Evolutionary conservation across 2,888 invertebrate genomes (phyloP).

Genomic region (Pristionchus maxplancki): DNA sequence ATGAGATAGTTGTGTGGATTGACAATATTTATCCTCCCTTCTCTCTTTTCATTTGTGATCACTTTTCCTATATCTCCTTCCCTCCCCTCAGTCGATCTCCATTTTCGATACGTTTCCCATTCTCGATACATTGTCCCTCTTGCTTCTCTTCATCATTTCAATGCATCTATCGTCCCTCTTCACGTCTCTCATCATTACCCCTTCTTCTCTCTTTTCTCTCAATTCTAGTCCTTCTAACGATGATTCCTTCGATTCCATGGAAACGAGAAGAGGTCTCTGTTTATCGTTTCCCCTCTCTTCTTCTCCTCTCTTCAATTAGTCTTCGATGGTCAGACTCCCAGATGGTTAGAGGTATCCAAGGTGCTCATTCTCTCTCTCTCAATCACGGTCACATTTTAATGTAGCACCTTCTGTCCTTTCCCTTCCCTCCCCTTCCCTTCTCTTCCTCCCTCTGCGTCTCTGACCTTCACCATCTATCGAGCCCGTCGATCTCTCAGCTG

Average conservation of each 20-base stretch:
- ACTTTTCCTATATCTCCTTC: neutral
- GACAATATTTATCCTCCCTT: neutral
- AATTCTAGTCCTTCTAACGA: neutral
- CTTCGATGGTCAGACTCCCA: neutral
- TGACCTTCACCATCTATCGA: neutral
- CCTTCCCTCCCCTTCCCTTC: neutral
- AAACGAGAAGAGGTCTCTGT: neutral
- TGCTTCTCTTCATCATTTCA: neutral
- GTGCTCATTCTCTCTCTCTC: neutral
- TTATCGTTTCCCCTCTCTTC: neutral
- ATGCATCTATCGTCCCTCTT: neutral
- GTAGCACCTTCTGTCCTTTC: neutral
- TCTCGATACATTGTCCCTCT: neutral
- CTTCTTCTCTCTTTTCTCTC: neutral
- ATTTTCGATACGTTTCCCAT: neutral
- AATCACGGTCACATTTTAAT: neutral
- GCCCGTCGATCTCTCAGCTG: neutral
- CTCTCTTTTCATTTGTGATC: neutral
- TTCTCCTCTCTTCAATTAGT: neutral
- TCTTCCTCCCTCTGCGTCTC: constrained; percentile 20
- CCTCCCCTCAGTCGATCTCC: neutral
- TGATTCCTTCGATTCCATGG: neutral
- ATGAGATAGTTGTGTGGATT: no score
- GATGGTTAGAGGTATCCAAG: neutral
- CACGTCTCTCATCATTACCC: neutral